Base-by-base conservation (phyloP, 2,113 vertebrate species). In the Bucco capensis region DNA sequence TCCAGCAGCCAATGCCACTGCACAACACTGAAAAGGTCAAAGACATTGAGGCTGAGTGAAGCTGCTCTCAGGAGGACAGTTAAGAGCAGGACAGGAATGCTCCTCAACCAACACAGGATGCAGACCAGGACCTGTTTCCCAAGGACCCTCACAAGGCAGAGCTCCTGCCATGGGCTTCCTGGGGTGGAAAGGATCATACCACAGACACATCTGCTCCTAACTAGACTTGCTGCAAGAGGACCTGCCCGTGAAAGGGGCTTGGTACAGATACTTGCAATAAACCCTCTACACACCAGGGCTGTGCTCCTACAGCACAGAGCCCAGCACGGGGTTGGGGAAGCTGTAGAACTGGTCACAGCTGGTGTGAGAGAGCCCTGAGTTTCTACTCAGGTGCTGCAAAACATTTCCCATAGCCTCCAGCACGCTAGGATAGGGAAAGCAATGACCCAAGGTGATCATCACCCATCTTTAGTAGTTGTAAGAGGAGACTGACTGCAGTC, bases 21-120 rank as follows among this genome's bases (percentile, higher is more conserved):
- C 86, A 88, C 65, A 38, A 69, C 79, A 64, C 89, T 81, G 88
- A 33, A 96, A 96, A 97, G 96, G 96, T 96, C 94, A 96, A 57
- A 94, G 80, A 50, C 42, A 66, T 3, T 0, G 33, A 64, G 74
- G 70, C 46, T 71, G 62, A 77, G 70, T 33, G 4, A 46, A 72
- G 79, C 16, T 1, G 1, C 89, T 92, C 92, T 64, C 91, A 1
- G 50, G 89, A 77, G 92, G 30, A 23, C 3, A 2, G 7, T 79
- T 47, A 44, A n/a, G 0, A 50, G 47, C 5, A 11, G 78, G 78
- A 84, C 37, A 40, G 46, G n/a, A 94, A 38, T 19, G 0, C 38
- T 72, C 49, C 80, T 79, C 3, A 9, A 49, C 71, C 58, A 15
- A 21, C 18, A 5, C 57, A 38, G 40, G 65, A 62, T 51, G 31